A percentile compares a stretch with the other conserved stretches of the same genome.
These are phyloP conservation scores for Alexandromys oeconomus DNA, from an alignment of 2,797 vertebrate species.

Conservation along the genomic window DNA sequence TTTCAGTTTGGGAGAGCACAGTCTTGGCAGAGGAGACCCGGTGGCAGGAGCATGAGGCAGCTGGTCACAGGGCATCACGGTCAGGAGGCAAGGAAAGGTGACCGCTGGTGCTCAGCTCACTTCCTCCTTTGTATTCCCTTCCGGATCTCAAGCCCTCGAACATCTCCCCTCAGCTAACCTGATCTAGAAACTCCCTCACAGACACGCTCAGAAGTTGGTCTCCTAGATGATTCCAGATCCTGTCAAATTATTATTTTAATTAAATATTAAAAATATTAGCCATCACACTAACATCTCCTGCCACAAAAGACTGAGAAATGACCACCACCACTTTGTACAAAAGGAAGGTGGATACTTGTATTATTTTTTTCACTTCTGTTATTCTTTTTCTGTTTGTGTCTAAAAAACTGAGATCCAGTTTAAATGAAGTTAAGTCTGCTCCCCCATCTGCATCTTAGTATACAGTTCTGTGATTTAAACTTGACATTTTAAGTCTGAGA, in stretches of 20 bases:
- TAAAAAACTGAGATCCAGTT: background rate
- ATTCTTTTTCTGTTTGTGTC: background rate
- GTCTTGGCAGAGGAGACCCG: fast-evolving
- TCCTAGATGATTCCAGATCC: background rate
- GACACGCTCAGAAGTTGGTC: background rate
- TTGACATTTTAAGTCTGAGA: background rate
- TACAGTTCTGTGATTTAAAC: background rate
- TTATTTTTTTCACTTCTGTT: background rate
- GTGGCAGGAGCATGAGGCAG: background rate
- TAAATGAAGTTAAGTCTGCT: background rate
- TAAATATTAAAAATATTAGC: background rate
- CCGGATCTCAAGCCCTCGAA: background rate
- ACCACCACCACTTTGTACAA: fast-evolving
- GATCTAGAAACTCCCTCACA: background rate
- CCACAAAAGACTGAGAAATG: background rate
- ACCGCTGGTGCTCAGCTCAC: background rate
- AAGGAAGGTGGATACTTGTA: background rate
- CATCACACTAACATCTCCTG: no score
- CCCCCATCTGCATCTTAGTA: no score
- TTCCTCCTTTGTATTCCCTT: background rate
- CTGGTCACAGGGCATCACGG: background rate
- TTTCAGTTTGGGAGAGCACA: background rate
- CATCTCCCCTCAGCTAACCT: background rate
- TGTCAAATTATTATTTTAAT: background rate
- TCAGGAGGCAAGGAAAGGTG: background rate